Evolutionary conservation across 2,113 vertebrate species (phyloP).

Genomic region (Caracal caracal): DNA sequence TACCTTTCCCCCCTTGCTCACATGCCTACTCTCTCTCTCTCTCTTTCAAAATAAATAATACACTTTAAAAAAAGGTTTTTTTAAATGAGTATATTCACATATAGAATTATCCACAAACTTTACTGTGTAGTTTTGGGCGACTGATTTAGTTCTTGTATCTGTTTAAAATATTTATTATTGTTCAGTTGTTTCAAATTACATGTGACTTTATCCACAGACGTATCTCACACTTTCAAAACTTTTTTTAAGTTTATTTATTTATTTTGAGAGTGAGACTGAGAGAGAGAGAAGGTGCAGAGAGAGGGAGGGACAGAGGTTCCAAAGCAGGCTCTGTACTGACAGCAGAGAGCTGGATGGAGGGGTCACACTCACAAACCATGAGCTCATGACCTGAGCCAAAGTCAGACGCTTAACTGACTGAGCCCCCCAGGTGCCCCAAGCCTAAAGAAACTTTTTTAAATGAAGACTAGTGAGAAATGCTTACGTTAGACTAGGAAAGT

Average conservation of each 20-base stretch:
- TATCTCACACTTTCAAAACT: not conserved
- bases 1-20: too few species aligned
- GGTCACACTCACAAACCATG: too few species aligned
- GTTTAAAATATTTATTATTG: not conserved
- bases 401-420: too few species aligned
- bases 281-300: too few species aligned
- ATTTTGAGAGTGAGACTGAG: too few species aligned
- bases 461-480: not conserved
- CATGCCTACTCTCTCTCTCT: too few species aligned
- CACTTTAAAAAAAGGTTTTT: not conserved
- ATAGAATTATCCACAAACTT: not conserved
- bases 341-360: too few species aligned
- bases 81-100: not conserved
- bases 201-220: not conserved
- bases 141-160: not conserved
- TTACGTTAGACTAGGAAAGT: not conserved
- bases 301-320: too few species aligned
- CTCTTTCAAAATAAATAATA: too few species aligned
- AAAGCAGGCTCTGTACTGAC: too few species aligned
- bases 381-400: too few species aligned
- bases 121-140: not conserved
- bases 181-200: not conserved
- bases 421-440: not conserved
- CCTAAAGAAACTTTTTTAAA: not conserved
- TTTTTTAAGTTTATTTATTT: too few species aligned